These are phyloP conservation scores for Semnornis frantzii DNA, from an alignment of 2,113 vertebrate genomes.

Conservation along the genomic window DNA sequence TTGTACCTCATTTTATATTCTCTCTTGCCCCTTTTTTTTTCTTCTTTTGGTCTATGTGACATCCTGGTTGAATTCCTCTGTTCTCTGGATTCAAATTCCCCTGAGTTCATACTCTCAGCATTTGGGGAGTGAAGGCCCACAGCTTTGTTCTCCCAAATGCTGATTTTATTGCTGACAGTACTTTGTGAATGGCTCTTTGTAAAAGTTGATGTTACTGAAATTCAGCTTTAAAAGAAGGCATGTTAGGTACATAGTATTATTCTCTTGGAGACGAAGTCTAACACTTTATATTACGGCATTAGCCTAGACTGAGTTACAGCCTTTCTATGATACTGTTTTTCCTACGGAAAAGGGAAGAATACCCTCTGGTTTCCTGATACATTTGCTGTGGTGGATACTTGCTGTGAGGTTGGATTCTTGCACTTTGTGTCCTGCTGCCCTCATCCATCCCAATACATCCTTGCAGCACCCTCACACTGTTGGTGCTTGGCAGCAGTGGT, in stretches of 20 bases:
- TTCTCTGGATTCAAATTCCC: not conserved
- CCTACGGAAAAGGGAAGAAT: not conserved
- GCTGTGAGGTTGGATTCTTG: not conserved
- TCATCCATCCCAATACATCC: rapidly evolving
- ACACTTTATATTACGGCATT: not conserved
- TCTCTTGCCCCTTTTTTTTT: not conserved
- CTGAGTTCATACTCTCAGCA: rapidly evolving
- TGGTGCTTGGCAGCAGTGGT: not conserved
- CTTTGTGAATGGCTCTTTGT: not conserved
- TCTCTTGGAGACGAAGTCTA: not conserved
- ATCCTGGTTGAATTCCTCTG: not conserved
- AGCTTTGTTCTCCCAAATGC: not conserved
- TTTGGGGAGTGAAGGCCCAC: not conserved
- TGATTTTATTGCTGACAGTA: not conserved
- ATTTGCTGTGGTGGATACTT: not conserved
- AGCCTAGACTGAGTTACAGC: not conserved
- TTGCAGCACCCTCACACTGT: rapidly evolving
- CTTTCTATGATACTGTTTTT: not conserved
- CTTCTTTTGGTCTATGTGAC: not conserved
- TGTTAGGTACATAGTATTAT: not conserved
- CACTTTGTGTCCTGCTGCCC: not conserved
- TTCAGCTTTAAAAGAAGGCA: not conserved
- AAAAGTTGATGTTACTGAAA: not conserved
- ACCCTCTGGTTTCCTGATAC: not conserved
- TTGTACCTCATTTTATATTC: not conserved